phyloP scores from a whole-genome alignment of 2,888 invertebrate genomes.

The Rambutsinella grinnellia region DNA sequence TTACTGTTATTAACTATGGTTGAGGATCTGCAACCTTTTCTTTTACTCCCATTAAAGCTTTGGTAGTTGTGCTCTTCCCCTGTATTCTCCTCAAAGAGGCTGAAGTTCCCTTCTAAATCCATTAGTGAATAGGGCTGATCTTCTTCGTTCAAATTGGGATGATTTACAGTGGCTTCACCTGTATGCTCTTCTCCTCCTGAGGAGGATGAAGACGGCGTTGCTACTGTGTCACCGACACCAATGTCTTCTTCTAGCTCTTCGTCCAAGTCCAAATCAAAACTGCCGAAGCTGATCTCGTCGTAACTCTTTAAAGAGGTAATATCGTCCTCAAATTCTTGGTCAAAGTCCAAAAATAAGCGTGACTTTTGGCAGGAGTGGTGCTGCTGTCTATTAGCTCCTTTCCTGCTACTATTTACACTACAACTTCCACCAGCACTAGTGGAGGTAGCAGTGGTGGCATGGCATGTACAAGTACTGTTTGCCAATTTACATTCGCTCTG shows the following conservation, averaged over 20 bases:
- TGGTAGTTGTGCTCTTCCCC: background rate
- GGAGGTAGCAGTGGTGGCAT: background rate
- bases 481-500: constrained; percentile 43
- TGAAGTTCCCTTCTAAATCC: constrained; percentile 42
- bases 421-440: constrained; percentile 17
- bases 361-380: constrained; percentile 51
- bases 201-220: too few species aligned
- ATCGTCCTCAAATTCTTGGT: constrained; percentile 63
- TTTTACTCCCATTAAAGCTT: constrained; percentile 11
- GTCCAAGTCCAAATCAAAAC: constrained; percentile 63
- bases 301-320: constrained; percentile 55
- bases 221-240: constrained; percentile 19
- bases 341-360: constrained; percentile 62
- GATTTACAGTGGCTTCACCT: constrained; percentile 10
- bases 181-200: constrained; percentile 11
- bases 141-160: constrained; percentile 18
- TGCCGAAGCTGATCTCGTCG: constrained; percentile 63
- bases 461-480: constrained; percentile 31
- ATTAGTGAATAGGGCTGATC: constrained; percentile 38
- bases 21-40: constrained; percentile 22
- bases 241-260: constrained; percentile 50
- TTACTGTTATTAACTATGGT: constrained; percentile 41
- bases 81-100: constrained; percentile 2
- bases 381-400: constrained; percentile 37
- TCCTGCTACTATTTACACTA: constrained; percentile 25